Conservation (phyloP, 1,140 invertebrate genomes). For the Rhagoletis zephyria region DNA sequence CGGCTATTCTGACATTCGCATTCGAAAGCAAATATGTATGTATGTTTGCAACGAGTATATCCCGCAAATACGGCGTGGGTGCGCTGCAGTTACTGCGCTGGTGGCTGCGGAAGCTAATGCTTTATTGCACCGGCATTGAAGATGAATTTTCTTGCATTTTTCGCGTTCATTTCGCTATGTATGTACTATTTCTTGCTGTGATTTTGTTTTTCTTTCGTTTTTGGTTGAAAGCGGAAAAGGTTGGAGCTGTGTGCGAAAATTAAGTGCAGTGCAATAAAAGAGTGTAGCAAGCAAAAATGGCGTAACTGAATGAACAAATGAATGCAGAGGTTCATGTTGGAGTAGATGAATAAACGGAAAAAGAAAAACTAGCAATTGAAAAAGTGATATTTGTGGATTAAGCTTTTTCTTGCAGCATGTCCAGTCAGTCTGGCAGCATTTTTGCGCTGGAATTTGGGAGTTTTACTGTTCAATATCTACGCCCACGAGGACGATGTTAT, state of each 20-base stretch:
- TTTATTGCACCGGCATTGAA: conserved; percentile 46
- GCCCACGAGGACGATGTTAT: no score
- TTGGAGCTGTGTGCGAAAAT: conserved; percentile 5
- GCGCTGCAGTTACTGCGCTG: not conserved
- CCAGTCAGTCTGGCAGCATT: no score
- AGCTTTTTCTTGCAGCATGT: no score
- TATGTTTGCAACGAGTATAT: no score
- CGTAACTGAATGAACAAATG: conserved; percentile 6
- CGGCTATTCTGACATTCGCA: not conserved
- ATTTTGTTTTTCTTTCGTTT: not conserved
- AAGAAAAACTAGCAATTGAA: not conserved
- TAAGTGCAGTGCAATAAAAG: not conserved
- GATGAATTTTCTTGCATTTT: conserved; percentile 31
- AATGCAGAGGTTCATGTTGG: not conserved
- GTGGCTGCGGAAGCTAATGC: conserved; percentile 18
- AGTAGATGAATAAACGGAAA: conserved; percentile 24
- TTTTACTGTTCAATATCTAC: no score
- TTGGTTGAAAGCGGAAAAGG: not conserved
- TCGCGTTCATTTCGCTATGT: not conserved
- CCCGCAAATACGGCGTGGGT: not conserved
- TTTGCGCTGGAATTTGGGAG: no score
- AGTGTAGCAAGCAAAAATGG: not conserved
- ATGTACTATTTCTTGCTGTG: not conserved
- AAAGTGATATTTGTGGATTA: no score
- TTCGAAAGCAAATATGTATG: not conserved